A percentile compares a stretch with the other conserved stretches of the same genome.
phyloP scores from a whole-genome alignment of 2,888 invertebrate genomes.

The Danaus chrysippus region DNA sequence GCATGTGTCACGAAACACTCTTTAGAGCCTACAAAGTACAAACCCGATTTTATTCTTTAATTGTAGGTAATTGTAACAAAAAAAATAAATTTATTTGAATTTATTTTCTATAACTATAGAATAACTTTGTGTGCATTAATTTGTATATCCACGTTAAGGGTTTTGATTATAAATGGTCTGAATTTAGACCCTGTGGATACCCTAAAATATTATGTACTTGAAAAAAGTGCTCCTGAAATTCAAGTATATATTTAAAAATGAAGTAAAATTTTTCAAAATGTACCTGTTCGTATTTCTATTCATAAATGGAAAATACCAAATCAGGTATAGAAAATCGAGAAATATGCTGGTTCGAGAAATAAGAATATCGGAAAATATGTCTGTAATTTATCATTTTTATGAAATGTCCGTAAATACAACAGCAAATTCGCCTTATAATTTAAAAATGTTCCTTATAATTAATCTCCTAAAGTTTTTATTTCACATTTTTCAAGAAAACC shows the following conservation, averaged over 20 bases:
- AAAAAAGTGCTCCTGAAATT: neutral
- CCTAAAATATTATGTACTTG: too few species aligned
- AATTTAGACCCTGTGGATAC: too few species aligned
- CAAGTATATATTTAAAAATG: neutral
- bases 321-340: constrained; percentile 26
- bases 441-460: constrained; percentile 4
- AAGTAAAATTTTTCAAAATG: constrained; percentile 9
- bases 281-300: constrained; percentile 17
- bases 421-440: too few species aligned
- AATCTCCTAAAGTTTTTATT: neutral
- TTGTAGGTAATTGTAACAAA: too few species aligned
- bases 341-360: constrained; percentile 11
- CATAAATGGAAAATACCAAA: constrained; percentile 30
- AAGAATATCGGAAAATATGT: constrained; percentile 3
- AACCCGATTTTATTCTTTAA: neutral
- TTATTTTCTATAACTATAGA: too few species aligned
- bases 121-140: too few species aligned
- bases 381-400: neutral
- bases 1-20: too few species aligned
- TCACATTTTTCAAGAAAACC: neutral
- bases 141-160: too few species aligned
- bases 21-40: constrained; percentile 7
- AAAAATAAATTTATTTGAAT: too few species aligned
- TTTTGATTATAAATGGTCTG: too few species aligned
- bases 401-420: too few species aligned